phyloP scores from a whole-genome alignment of 92 coral and sea anemone genomes.

The Actinostola sp. region DNA sequence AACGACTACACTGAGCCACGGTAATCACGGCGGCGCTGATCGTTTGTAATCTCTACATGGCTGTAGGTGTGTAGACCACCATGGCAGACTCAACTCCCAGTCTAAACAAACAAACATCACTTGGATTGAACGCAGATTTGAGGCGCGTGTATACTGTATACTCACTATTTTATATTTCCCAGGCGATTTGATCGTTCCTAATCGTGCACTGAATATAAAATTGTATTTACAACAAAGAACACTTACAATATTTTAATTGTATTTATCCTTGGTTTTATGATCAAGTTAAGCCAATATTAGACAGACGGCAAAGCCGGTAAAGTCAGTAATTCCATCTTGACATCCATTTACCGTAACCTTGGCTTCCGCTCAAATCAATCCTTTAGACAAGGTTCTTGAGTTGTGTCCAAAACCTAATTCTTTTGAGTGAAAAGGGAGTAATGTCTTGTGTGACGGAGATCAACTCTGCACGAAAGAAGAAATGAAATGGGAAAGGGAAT shows the following conservation, averaged over 20 bases:
- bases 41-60: slow-evolving; percentile 7
- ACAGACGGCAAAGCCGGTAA: background rate
- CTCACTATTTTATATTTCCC: too few relatives aligned
- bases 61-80: slow-evolving; percentile 2
- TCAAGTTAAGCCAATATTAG: too few relatives aligned
- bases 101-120: slow-evolving; percentile 4
- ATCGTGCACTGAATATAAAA: too few relatives aligned
- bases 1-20: background rate
- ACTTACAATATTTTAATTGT: background rate
- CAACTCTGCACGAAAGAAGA: too few relatives aligned
- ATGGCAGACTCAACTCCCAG: background rate
- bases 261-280: slow-evolving; percentile 1
- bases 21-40: background rate
- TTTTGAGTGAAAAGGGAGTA: too few relatives aligned
- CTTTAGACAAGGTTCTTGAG: background rate
- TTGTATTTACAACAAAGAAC: background rate
- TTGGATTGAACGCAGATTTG: too few relatives aligned
- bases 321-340: slow-evolving; percentile 3
- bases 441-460: too few relatives aligned
- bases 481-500: too few relatives aligned
- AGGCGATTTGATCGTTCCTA: too few relatives aligned
- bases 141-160: too few relatives aligned
- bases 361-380: slow-evolving; percentile 4
- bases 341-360: background rate
- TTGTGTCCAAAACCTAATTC: background rate